Conservation (phyloP, 2,888 invertebrate species). For the Thereva nobilitata region DNA sequence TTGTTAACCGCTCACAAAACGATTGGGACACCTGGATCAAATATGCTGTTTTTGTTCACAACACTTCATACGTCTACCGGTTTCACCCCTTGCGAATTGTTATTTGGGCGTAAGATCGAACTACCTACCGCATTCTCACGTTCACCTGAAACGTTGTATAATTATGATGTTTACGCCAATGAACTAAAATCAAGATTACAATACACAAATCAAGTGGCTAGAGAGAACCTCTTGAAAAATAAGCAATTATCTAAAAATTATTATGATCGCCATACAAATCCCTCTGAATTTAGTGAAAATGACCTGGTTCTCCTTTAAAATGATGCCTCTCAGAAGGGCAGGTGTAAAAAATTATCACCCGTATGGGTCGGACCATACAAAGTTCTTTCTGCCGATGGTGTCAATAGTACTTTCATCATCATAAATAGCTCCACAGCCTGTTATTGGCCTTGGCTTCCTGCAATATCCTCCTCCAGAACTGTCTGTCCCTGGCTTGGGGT, state of each 20-base stretch:
- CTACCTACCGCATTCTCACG: neutral
- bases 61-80: neutral
- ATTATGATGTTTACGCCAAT: constrained; percentile 7
- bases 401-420: too few relatives aligned
- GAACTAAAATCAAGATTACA: constrained; percentile 1
- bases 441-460: too few relatives aligned
- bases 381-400: too few relatives aligned
- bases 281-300: too few relatives aligned
- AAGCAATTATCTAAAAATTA: neutral
- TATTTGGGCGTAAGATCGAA: neutral
- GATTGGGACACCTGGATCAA: neutral
- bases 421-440: too few relatives aligned
- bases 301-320: too few relatives aligned
- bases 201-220: neutral
- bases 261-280: too few relatives aligned
- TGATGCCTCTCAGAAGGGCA: too few relatives aligned
- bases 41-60: neutral
- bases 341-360: too few relatives aligned
- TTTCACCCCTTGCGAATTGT: neutral
- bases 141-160: neutral
- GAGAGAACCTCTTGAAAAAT: neutral
- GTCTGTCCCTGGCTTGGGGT: too few relatives aligned
- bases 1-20: neutral
- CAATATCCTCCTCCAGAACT: too few relatives aligned
- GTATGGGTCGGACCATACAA: too few relatives aligned